phyloP scores from a whole-genome alignment of 1,140 invertebrate genomes.

The Leptopilina boulardi region DNA sequence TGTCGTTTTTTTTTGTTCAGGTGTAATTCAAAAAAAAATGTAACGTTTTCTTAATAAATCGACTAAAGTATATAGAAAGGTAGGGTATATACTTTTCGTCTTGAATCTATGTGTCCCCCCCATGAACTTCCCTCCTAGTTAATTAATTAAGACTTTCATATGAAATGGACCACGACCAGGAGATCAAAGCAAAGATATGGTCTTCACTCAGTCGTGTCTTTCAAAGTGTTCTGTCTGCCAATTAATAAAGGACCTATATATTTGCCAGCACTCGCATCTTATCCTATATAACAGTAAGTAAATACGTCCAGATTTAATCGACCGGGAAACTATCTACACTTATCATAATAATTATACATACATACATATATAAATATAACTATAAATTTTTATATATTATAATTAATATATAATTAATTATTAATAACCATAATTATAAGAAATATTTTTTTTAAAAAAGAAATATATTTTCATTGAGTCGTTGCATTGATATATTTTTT shows the following conservation, averaged over 20 bases:
- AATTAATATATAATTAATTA: too few species aligned
- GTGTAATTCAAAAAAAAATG: too few species aligned
- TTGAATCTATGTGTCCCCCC: neutral
- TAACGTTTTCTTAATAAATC: too few species aligned
- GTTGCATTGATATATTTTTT: too few species aligned
- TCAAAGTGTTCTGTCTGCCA: constrained; percentile 26
- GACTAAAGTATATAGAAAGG: too few species aligned
- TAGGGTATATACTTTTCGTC: neutral
- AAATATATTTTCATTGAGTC: too few species aligned
- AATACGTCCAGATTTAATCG: constrained; percentile 26
- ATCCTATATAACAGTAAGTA: constrained; percentile 28
- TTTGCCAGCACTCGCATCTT: constrained; percentile 31
- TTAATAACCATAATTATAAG: too few species aligned
- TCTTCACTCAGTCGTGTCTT: constrained; percentile 13
- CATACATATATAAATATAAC: too few species aligned
- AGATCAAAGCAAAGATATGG: constrained; percentile 28
- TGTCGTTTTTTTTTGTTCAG: too few species aligned
- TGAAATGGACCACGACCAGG: constrained; percentile 25
- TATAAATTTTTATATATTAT: too few species aligned
- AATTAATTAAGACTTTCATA: constrained; percentile 45
- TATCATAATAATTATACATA: too few species aligned
- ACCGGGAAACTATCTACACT: neutral
- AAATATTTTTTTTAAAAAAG: too few species aligned
- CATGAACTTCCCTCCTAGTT: constrained; percentile 21
- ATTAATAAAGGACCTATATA: constrained; percentile 33